Evolutionary conservation across 2,888 invertebrate genomes (phyloP), one percentile per base, ranked within the genome.

Genomic region (Pemphredon lugubris): DNA sequence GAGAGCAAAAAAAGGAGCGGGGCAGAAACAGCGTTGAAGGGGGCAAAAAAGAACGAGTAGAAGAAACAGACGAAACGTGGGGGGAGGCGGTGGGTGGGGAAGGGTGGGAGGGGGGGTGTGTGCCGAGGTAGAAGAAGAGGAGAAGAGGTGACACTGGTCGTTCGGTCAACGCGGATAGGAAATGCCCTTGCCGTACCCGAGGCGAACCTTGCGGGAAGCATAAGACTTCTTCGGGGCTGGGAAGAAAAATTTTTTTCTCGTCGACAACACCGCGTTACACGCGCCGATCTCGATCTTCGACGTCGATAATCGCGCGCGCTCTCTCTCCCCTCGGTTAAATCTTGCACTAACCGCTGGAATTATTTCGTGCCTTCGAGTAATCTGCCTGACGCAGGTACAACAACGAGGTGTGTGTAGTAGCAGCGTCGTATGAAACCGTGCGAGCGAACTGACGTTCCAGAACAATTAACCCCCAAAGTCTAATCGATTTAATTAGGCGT

Each of bases 381-480:
- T n/a, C n/a, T n/a, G n/a, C n/a, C n/a, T n/a, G n/a, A n/a, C n/a
- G n/a, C n/a, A n/a, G n/a, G n/a, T n/a, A n/a, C n/a, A n/a, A n/a
- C n/a, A n/a, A n/a, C n/a, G n/a, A n/a, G n/a, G n/a, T n/a, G n/a
- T n/a, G n/a, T n/a, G n/a, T n/a, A 47, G 51, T 50, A 48, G 47
- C 37, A 16, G n/a, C 47, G 18, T 20, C 44, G 53, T 64, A n/a
- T 45, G 39, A 67, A 47, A 64, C 47, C 40, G 57, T 53, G 58
- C 64, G 54, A 71, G 51, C 72, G 64, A 78, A 73, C 74, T 82
- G 80, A 67, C 83, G 78, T 87, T 88, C 87, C 86, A 86, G 85
- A 87, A 87, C 86, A 85, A 87, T 88, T 85, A 87, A 86, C 84
- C 82, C n/a, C 85, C 82, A 87, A 87, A 86, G 86, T 87, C 85